Percentiles rank a stretch among this genome's conserved stretches.
Evolutionary conservation across 1,140 invertebrate genomes (phyloP).

Genomic region (Adelges cooleyi): DNA sequence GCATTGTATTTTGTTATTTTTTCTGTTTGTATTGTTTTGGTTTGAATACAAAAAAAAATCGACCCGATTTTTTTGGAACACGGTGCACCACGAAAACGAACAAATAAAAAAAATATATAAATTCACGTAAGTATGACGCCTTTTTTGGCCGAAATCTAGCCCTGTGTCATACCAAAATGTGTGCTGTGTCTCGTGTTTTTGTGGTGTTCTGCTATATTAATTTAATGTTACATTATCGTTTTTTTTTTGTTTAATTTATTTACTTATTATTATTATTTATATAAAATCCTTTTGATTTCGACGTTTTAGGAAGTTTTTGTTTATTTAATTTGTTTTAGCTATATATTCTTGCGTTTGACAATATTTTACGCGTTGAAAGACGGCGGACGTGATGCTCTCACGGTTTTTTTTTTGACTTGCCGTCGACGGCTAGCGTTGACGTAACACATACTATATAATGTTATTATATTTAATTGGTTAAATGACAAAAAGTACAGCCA

Average conservation of each 20-base stretch:
- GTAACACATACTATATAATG: not conserved
- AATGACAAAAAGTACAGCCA: no score
- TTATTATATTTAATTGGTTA: no score
- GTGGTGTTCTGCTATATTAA: slow-evolving; percentile 26
- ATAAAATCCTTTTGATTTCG: slow-evolving; percentile 13
- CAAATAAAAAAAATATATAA: slow-evolving; percentile 23
- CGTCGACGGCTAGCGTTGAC: slow-evolving; percentile 23
- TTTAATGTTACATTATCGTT: slow-evolving; percentile 20
- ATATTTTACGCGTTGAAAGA: slow-evolving; percentile 15
- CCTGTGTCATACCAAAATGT: slow-evolving; percentile 29
- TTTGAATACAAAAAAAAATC: slow-evolving; percentile 29
- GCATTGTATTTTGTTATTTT: slow-evolving; percentile 29
- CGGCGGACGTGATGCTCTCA: slow-evolving; percentile 16
- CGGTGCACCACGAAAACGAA: slow-evolving; percentile 28
- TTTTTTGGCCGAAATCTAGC: slow-evolving; percentile 9
- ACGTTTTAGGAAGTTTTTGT: slow-evolving; percentile 12
- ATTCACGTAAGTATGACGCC: slow-evolving; percentile 23
- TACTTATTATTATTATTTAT: slow-evolving; percentile 19
- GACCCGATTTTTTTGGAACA: slow-evolving; percentile 27
- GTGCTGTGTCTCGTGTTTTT: slow-evolving; percentile 29
- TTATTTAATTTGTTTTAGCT: slow-evolving; percentile 1
- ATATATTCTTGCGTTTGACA: slow-evolving; percentile 23
- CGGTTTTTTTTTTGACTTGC: slow-evolving; percentile 1
- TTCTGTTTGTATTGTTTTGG: slow-evolving; percentile 29
- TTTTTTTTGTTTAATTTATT: not conserved